Conservation (phyloP, 2,888 invertebrate species). For the Ferdinandea cuprea region DNA sequence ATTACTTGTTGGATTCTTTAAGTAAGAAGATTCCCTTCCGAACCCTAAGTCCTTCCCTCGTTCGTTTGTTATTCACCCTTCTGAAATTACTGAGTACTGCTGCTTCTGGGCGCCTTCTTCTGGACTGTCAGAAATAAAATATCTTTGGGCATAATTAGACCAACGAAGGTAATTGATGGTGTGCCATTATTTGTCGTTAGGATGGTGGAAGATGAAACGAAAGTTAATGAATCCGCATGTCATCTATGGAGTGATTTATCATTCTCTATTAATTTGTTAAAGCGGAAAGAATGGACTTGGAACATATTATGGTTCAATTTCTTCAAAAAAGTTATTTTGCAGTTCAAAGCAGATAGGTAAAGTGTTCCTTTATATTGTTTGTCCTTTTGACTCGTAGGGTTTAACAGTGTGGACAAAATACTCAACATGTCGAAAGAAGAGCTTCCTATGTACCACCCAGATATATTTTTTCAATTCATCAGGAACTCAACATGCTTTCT, state of each 20-base stretch:
- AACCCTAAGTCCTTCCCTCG: too few species aligned
- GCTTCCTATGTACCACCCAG: too few species aligned
- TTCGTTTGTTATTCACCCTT: neutral
- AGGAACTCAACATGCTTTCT: too few species aligned
- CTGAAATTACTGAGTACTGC: slow-evolving; percentile 1
- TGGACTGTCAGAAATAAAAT: neutral
- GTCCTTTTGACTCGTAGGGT: too few species aligned
- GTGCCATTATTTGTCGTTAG: neutral
- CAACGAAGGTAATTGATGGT: neutral
- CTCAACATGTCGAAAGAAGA: too few species aligned
- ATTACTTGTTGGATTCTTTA: slow-evolving; percentile 2
- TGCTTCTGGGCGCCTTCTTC: neutral
- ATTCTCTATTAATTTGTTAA: neutral
- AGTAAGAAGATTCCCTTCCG: neutral
- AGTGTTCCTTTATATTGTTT: too few species aligned
- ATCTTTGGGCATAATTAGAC: slow-evolving; percentile 1
- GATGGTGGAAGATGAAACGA: neutral
- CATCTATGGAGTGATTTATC: neutral
- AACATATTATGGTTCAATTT: too few species aligned
- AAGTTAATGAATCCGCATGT: neutral
- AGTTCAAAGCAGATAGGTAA: too few species aligned
- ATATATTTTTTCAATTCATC: too few species aligned
- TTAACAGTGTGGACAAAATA: too few species aligned
- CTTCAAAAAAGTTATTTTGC: too few species aligned
- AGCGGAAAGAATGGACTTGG: neutral